Percentiles rank a stretch among this genome's conserved stretches.
phyloP scores from a whole-genome alignment of 1,140 invertebrate genomes.

The Zaprionus kolodkinae region DNA sequence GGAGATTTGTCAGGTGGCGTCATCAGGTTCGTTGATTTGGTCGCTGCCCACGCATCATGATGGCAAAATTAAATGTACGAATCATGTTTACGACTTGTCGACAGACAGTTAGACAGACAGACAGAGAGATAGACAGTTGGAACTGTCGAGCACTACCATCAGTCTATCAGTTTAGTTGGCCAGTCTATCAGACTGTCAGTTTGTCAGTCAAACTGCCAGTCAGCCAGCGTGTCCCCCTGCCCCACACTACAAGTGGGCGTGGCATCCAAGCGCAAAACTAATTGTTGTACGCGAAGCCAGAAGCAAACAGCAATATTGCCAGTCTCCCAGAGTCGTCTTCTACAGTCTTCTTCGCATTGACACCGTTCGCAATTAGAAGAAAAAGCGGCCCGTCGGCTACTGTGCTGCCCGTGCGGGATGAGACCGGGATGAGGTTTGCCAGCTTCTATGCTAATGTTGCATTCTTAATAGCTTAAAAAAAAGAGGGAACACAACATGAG shows the following conservation, averaged over 20 bases:
- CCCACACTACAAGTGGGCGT: constrained; percentile 66
- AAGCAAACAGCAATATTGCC: constrained; percentile 14
- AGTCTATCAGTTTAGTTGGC: constrained; percentile 35
- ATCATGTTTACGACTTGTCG: constrained; percentile 80
- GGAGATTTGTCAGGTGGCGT: constrained; percentile 24
- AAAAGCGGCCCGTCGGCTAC: constrained; percentile 73
- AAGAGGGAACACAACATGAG: background rate
- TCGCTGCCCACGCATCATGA: constrained; percentile 62
- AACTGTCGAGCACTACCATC: constrained; percentile 18
- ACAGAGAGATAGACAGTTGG: constrained; percentile 13
- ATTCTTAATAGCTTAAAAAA: constrained; percentile 71
- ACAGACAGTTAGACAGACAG: constrained; percentile 13
- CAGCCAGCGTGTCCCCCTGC: background rate
- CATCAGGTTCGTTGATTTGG: constrained; percentile 50
- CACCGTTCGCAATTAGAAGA: constrained; percentile 78
- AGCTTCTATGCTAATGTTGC: constrained; percentile 49
- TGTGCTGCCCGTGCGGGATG: constrained; percentile 29
- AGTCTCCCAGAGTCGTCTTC: too few relatives aligned
- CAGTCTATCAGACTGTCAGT: constrained; percentile 28
- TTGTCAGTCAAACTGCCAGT: constrained; percentile 32
- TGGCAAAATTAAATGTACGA: constrained; percentile 81
- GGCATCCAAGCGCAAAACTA: constrained; percentile 63
- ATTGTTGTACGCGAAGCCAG: constrained; percentile 63
- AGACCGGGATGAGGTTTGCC: constrained; percentile 24
- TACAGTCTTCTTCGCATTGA: constrained; percentile 53